Evolutionary conservation across 2,113 vertebrate species (phyloP).

Genomic region (Empidonax traillii): DNA sequence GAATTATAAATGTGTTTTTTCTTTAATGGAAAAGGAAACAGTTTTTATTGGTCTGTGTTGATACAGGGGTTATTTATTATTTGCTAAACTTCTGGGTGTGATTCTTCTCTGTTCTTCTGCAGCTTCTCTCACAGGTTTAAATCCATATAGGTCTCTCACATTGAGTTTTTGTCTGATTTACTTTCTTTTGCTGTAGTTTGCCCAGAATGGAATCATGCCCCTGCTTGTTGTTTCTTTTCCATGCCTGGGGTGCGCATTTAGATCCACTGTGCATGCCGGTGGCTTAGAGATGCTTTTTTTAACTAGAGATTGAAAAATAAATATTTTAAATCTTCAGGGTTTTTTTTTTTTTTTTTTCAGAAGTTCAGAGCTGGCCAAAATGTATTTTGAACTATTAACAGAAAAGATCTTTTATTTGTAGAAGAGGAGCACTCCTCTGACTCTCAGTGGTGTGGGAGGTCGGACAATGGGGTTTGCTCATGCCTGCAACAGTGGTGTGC

Average conservation of each 20-base stretch:
- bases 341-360: not conserved
- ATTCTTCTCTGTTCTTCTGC: not conserved
- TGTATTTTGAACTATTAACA: not conserved
- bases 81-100: not conserved
- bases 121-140: not conserved
- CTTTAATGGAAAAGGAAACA: not conserved
- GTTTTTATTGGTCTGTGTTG: not conserved
- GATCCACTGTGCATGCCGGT: not conserved
- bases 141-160: not conserved
- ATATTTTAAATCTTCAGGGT: not conserved
- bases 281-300: not conserved
- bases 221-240: not conserved
- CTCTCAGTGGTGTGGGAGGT: not conserved
- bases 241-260: rapidly evolving
- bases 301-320: not conserved
- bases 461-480: not conserved
- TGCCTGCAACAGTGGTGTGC: not conserved
- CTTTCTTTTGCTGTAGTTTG: not conserved
- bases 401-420: not conserved
- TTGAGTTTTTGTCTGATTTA: not conserved
- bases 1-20: not conserved
- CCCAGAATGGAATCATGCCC: not conserved
- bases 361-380: not conserved
- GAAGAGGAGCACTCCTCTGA: not conserved
- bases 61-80: not conserved